Evolutionary conservation across 2,888 invertebrate genomes (phyloP).

Genomic region (Chalcis sispes): DNA sequence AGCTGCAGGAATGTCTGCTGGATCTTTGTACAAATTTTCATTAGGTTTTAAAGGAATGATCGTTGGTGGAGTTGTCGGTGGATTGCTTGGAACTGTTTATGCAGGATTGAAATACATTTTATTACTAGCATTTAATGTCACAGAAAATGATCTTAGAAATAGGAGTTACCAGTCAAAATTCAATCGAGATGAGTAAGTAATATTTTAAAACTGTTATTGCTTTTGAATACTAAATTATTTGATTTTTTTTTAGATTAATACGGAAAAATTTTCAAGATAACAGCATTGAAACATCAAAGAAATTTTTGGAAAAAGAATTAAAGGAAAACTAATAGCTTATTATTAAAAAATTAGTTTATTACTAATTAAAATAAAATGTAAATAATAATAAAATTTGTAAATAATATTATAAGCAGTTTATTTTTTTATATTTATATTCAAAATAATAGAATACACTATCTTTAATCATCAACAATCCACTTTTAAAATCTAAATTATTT

Average conservation of each 20-base stretch:
- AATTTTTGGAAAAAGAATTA: background rate
- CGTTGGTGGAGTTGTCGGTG: conserved; percentile 83
- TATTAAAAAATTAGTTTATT: too few relatives aligned
- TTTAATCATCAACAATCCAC: conserved; percentile 19
- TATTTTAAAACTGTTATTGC: background rate
- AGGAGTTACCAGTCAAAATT: conserved; percentile 79
- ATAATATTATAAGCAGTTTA: background rate
- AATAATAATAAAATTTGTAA: conserved; percentile 20
- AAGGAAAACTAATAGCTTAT: background rate
- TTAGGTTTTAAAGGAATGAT: conserved; percentile 83
- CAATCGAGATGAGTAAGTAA: conserved; percentile 71
- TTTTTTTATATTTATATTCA: background rate
- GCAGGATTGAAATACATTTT: conserved; percentile 79
- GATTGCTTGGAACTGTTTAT: conserved; percentile 79
- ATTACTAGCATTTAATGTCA: conserved; percentile 79
- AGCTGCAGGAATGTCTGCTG: conserved; percentile 81
- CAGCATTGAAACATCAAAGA: background rate
- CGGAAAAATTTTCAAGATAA: background rate
- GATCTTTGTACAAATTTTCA: conserved; percentile 82
- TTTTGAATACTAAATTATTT: background rate
- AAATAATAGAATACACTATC: background rate
- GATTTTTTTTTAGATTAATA: conserved; percentile 7
- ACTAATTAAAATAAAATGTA: background rate
- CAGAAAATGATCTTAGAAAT: conserved; percentile 82
- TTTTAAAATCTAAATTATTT: conserved; percentile 21